Conservation (phyloP, 2,113 vertebrate genomes). For the Peucedramus taeniatus region DNA sequence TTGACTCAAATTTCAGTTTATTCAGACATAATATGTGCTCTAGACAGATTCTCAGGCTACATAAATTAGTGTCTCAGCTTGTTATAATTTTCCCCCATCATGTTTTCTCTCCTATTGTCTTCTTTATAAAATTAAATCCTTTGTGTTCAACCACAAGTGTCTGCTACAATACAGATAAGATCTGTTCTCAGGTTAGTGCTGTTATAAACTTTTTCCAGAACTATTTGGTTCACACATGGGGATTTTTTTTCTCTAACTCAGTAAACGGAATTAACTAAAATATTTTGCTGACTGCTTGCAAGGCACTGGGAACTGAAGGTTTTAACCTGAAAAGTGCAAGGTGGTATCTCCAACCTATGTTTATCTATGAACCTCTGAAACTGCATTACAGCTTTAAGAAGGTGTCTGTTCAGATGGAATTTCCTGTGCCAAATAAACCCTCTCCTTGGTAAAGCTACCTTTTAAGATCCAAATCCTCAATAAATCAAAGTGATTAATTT, state of each 20-base stretch:
- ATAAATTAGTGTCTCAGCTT: neutral
- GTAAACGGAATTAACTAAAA: neutral
- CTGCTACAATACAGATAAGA: neutral
- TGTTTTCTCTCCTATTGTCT: neutral
- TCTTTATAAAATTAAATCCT: neutral
- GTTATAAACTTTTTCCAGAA: neutral
- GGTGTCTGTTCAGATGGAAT: neutral
- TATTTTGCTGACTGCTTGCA: neutral
- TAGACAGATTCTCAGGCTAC: neutral
- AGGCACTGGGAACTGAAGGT: neutral
- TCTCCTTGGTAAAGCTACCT: neutral
- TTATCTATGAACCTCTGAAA: neutral
- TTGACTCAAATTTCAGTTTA: conserved; percentile 20
- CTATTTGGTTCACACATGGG: neutral
- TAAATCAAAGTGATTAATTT: neutral
- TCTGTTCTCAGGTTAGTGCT: neutral
- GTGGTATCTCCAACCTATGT: neutral
- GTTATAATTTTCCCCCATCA: neutral
- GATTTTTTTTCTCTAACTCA: neutral
- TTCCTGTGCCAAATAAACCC: neutral
- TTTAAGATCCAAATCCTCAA: neutral
- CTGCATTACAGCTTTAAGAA: neutral
- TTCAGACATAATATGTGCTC: neutral
- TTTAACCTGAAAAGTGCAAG: neutral
- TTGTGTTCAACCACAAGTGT: neutral